Evolutionary conservation across 2,888 invertebrate genomes (phyloP).

Genomic region (Steinernema hermaphroditum): DNA sequence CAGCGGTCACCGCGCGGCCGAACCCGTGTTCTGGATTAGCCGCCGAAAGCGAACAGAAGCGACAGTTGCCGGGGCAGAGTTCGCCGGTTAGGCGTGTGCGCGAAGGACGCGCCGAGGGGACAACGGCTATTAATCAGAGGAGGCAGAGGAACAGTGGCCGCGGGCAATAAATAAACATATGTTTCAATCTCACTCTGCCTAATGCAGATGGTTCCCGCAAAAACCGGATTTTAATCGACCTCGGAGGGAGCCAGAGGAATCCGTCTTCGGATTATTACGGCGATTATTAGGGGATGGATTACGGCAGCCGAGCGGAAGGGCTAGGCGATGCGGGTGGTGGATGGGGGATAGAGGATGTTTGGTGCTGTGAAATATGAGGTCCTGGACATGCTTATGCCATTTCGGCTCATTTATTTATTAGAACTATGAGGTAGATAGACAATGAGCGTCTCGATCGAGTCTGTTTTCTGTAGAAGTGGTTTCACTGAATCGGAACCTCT

Average conservation of each 20-base stretch:
- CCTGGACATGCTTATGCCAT: no score
- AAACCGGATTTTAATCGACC: slow-evolving; percentile 22
- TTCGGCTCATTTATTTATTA: no score
- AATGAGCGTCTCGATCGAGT: no score
- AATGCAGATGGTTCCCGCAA: slow-evolving; percentile 25
- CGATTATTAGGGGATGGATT: slow-evolving; percentile 17
- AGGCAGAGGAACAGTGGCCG: background rate
- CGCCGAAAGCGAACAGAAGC: background rate
- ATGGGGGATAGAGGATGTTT: no score
- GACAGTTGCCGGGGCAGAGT: background rate
- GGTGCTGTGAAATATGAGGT: no score
- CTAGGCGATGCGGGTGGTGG: no score
- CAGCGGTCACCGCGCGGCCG: slow-evolving; percentile 7
- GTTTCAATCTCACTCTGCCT: slow-evolving; percentile 27
- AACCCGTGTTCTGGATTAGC: slow-evolving; percentile 20
- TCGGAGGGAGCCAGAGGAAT: background rate
- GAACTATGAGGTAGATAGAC: no score
- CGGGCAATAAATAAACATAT: slow-evolving; percentile 30
- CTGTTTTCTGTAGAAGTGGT: no score
- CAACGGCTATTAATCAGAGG: slow-evolving; percentile 13
- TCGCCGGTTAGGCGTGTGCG: background rate
- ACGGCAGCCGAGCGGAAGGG: background rate
- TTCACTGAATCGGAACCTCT: no score
- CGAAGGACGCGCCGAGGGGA: slow-evolving; percentile 7
- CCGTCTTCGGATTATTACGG: slow-evolving; percentile 13